A percentile compares a stretch with the other conserved stretches of the same genome.
Conservation (phyloP, 2,113 vertebrate genomes). For the Capra hircus region DNA sequence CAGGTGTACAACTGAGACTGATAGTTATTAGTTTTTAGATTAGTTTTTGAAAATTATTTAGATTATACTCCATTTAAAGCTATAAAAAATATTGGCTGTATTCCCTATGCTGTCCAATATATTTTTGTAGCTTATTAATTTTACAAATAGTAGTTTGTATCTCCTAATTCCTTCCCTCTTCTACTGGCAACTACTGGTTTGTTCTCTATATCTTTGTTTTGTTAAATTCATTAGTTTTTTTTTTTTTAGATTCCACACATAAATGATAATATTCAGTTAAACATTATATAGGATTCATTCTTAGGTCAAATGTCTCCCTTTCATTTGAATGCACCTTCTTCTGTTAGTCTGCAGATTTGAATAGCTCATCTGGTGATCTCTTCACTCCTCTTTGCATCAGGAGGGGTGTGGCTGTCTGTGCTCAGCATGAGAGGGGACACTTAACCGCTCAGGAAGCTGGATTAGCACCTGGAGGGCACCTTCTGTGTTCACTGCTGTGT, state of each 20-base stretch:
- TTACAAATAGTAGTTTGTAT: neutral
- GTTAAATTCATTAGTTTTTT: neutral
- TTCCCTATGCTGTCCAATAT: neutral
- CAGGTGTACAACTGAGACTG: neutral
- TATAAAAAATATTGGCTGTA: neutral
- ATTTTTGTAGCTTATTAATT: neutral
- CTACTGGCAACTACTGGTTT: neutral
- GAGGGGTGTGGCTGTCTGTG: rapidly evolving
- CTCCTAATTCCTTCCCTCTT: neutral
- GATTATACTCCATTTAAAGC: neutral
- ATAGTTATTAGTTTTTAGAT: neutral
- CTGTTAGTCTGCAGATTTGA: neutral
- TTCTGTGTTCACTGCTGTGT: neutral
- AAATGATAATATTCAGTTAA: neutral
- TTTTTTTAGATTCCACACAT: neutral
- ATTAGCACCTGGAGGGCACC: rapidly evolving
- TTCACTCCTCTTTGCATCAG: neutral
- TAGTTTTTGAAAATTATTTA: neutral
- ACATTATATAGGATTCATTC: neutral
- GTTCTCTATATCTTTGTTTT: neutral
- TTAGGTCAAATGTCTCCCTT: neutral
- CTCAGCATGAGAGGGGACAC: rapidly evolving
- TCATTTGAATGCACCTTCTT: neutral
- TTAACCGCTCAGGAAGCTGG: neutral
- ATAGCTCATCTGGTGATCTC: neutral